phyloP scores from a whole-genome alignment of 2,797 vertebrate genomes.

The Eurystomus glaucurus region DNA sequence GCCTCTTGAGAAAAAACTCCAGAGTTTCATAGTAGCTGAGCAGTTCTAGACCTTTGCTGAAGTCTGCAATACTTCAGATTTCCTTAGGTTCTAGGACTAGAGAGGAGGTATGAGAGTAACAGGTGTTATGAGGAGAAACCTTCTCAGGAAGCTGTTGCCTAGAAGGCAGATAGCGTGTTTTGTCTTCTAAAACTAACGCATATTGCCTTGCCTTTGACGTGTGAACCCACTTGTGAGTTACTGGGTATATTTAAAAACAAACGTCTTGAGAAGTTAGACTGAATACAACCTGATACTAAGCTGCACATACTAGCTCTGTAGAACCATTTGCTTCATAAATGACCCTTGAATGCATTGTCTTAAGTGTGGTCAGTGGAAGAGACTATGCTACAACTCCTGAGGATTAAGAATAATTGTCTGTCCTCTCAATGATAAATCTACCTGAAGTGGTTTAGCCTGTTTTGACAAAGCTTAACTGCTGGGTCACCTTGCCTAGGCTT shows the following conservation, averaged over 20 bases:
- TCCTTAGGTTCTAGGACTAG: not conserved
- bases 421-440: not conserved
- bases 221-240: not conserved
- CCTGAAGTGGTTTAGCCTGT: not conserved
- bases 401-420: not conserved
- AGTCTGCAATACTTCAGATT: not conserved
- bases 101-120: not conserved
- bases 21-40: not conserved
- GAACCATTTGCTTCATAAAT: not conserved
- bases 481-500: not conserved
- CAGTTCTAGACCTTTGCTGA: not conserved
- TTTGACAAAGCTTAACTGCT: not conserved
- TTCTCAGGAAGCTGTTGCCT: not conserved
- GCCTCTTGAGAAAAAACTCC: not conserved
- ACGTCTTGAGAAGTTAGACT: not conserved
- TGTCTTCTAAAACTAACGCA: not conserved
- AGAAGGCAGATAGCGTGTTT: not conserved
- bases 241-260: not conserved
- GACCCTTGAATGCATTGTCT: not conserved
- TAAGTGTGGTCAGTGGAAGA: not conserved
- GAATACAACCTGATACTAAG: not conserved
- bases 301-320: accelerated
- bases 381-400: not conserved
- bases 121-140: not conserved
- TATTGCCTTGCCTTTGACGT: not conserved